Conservation (phyloP, 2,113 vertebrate species). For the Semicossyphus pulcher region DNA sequence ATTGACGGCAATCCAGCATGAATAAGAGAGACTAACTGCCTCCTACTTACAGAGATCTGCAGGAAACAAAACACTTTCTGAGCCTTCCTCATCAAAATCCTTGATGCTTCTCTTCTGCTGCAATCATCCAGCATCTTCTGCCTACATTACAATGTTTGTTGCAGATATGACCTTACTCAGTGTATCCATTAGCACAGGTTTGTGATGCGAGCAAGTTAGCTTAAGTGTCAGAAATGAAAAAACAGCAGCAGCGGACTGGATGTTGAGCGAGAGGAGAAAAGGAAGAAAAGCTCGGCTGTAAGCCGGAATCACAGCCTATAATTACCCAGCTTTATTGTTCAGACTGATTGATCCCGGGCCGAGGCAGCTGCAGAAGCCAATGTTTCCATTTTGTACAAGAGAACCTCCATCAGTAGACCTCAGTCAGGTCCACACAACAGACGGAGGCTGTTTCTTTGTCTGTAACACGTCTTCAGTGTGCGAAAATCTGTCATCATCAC, state of each 20-base stretch:
- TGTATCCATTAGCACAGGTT: constrained; percentile 38
- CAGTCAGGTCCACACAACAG: constrained; percentile 48
- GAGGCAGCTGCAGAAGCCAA: constrained; percentile 71
- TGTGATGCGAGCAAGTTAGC: constrained; percentile 19
- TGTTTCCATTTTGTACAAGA: constrained; percentile 55
- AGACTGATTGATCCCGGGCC: constrained; percentile 75
- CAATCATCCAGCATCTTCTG: constrained; percentile 2
- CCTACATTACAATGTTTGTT: constrained; percentile 23
- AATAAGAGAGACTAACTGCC: constrained; percentile 67
- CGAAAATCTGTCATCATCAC: constrained; percentile 4
- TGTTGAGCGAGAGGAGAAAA: constrained; percentile 33
- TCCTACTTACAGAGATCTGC: constrained; percentile 63
- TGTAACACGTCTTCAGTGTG: constrained; percentile 27
- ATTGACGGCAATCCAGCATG: constrained; percentile 63
- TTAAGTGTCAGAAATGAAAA: constrained; percentile 31
- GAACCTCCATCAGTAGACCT: constrained; percentile 40
- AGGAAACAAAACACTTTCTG: constrained; percentile 45
- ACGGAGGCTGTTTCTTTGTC: constrained; percentile 29
- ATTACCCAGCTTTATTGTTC: constrained; percentile 75
- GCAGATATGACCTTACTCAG: constrained; percentile 7
- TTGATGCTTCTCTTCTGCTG: constrained; percentile 16
- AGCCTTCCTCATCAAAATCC: constrained; percentile 33
- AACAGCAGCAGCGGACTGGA: not conserved
- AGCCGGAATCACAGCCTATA: constrained; percentile 64
- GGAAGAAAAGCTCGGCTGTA: constrained; percentile 26